Base-by-base conservation (phyloP, 2,888 invertebrate species). In the Orthosia gothica region DNA sequence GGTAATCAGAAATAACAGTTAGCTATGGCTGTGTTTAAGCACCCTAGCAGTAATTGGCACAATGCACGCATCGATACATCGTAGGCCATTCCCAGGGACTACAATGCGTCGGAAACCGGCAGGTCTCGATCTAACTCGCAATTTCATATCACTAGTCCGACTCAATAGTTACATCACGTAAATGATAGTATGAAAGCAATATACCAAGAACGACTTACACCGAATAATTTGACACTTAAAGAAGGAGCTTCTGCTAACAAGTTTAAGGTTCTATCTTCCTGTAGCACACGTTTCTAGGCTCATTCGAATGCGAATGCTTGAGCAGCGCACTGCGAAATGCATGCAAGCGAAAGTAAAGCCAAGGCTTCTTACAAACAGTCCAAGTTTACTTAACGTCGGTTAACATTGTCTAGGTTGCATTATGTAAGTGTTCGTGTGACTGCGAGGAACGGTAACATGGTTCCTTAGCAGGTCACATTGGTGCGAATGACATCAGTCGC, bases 121-220 rank as follows among this genome's bases (percentile, higher is more conserved):
- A 90, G 85, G 89, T 88, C 87, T 89, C 87, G 83, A 90, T 89
- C 88, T 79, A 84, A 84, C 85, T 87, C 86, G 85, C 92, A 90
- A 92, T 93, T 93, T 90, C 90, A 93, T 92, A 93, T 93, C 91
- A 93, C 89, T 88, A 83, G 86, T 90, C 87, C 85, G 89, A 92
- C 92, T 94, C 92, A 87, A 92, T 94, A 95, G 93, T 95, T 94
- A 92, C 93, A 94, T 95, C 95, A 95, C 94, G 94, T 95, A 95
- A 94, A 94, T 93, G 89, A 93, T 94, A 93, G 91, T 89, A 92
- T 89, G 85, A 84, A 88, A 76, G 76, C 85, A 78, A 76, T 80
- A 84, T 77, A 83, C 85, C 84, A 77, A 89, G 87, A 91, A 90
- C 76, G 88, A 78, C 89, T 80, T 91, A 92, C 81, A 76, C 66